Base-by-base conservation (phyloP, 1,140 invertebrate species). In the Anthonomus grandis region DNA sequence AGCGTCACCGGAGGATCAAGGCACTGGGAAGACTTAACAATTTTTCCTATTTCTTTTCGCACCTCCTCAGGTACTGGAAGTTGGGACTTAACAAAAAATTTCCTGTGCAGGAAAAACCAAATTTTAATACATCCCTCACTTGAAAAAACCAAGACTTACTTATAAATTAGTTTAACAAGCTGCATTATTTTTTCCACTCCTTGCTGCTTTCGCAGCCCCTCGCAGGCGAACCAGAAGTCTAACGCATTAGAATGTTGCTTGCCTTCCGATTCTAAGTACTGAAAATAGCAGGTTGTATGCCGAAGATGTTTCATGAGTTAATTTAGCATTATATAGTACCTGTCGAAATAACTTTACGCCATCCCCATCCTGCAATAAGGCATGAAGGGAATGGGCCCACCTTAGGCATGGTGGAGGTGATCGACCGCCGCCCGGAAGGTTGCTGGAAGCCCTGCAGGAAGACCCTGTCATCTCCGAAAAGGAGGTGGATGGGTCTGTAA, bases 221-320 rank as follows among this genome's bases (percentile, higher is more conserved):
- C 86, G 74, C 91, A 93, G 38, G 91, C 92, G 76, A 93, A 94
- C 83, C 90, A 93, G 75, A 95, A 95, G 69, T 91, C 86, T 58
- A 95, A 81, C 31, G 85, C 80, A 73, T 89, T 85, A 45, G 85
- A 83, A 72, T 89, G 84, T 59, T 83, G 81, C 63, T 83, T 83
- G 52, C 86, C 85, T 74, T 95, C 92, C 65, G 89, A 81, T 64
- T 85, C 78, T 59, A 95, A 81, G 76, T 90, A 95, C 68, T 83
- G 81, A 23, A 57, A 49, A 31, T n/a, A 41, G 27, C 13, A 52
- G 18, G 22, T 37, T 2, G 19, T 50, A 15, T 24, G 10, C 8
- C 24, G 15, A 10, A 45, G 19, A 22, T 22, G 10, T 1, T 15
- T 21, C 19, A 13, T 2, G 10, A 18, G 10, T 45, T 10, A 22